Base-by-base conservation (phyloP, 2,797 vertebrate genomes). In the Sebastes alutus region DNA sequence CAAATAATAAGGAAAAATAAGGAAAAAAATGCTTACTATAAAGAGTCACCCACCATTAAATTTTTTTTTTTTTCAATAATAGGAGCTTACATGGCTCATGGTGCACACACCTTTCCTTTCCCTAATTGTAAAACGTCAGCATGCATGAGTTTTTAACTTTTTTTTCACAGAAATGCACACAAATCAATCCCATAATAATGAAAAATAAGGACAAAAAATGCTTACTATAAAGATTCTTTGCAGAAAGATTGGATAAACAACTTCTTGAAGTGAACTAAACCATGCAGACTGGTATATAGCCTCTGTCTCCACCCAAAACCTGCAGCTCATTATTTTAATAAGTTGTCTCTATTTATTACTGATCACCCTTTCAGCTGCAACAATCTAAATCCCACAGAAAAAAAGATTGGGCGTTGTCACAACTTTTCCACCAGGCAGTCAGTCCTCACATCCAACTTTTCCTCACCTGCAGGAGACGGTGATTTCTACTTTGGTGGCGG, bases 401-500 rank as follows among this genome's bases (percentile, higher is more conserved):
- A 77, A 49, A 78, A 77, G 79, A 72, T 87, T 86, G 72, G 82
- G 89, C 85, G 67, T 85, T 8, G 56, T 38, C 68, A 73, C 76
- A 94, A 94, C 91, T 94, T 94, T 91, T 71, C 30, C 4, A 55
- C 13, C 52, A 32, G 7, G 62, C 75, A 56, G 5, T 52, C 70
- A 56, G 5, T 52, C 70, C 25, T 11, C 75, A 6, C 78, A 6
- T 30, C 16, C 30, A 93, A 93, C 90, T 92, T 92, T 87, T 65
- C 56, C 97, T 94, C 95, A 99, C 98, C 98, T 97, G 97, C 98
- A 99, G 55, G 98, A 99, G 79, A 99, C 98, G 42, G 97, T 98
- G 92, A 99, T 96, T 90, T 99, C 98, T 90, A 99, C 98, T 92
- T 98, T 98, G 77, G 98, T 98, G 86, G 97, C 97, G 25, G 98